Evolutionary conservation across 2,888 invertebrate species (phyloP).

Genomic region (Eumerus sabulonum): DNA sequence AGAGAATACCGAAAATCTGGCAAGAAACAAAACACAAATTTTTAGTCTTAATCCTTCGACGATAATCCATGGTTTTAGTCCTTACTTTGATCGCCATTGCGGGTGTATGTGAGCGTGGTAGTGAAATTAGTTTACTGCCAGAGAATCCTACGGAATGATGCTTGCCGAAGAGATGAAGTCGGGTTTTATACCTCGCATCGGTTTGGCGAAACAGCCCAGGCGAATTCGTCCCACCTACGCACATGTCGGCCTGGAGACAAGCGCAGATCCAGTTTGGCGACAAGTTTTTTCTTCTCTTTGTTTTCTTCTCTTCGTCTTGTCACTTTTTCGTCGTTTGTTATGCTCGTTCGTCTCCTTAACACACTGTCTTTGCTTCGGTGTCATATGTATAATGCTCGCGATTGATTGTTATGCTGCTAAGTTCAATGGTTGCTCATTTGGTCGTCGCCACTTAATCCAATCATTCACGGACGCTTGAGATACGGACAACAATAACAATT

Average conservation of each 20-base stretch:
- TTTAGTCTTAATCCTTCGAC: constrained; percentile 25
- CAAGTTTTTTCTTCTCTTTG: constrained; percentile 37
- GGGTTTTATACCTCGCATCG: constrained; percentile 57
- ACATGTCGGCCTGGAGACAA: constrained; percentile 18
- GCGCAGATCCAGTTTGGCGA: constrained; percentile 43
- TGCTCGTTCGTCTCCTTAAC: constrained; percentile 2
- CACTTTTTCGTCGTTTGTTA: neutral
- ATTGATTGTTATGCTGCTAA: constrained; percentile 37
- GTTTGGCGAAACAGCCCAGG: constrained; percentile 15
- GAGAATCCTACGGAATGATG: constrained; percentile 52
- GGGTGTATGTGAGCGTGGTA: too few species aligned
- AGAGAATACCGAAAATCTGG: constrained; percentile 72
- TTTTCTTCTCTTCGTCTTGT: constrained; percentile 26
- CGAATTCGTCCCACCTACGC: constrained; percentile 36
- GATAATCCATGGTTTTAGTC: neutral
- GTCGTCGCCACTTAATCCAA: constrained; percentile 53
- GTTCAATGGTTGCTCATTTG: constrained; percentile 46
- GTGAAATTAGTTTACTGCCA: constrained; percentile 39
- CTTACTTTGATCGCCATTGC: constrained; percentile 56
- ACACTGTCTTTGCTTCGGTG: constrained; percentile 5
- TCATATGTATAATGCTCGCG: constrained; percentile 24
- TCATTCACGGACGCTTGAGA: constrained; percentile 22
- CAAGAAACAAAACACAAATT: constrained; percentile 9
- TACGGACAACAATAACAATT: neutral
- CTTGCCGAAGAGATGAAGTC: constrained; percentile 41